These are phyloP conservation scores for Zalophus californianus DNA, from an alignment of 2,797 vertebrate genomes.

Conservation along the genomic window DNA sequence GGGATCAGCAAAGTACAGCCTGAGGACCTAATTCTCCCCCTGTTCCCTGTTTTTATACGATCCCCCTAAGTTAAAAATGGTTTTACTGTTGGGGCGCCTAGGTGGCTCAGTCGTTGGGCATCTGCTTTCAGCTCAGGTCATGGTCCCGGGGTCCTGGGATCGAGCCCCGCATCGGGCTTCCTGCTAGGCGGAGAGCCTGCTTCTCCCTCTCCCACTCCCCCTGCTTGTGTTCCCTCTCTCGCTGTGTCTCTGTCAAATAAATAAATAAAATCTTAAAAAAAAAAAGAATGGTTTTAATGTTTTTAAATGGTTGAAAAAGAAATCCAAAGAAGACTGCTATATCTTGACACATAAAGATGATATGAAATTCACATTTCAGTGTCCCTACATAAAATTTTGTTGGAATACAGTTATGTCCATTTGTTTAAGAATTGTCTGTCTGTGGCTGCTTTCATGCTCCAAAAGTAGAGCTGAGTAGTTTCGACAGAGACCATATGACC, in stretches of 20 bases:
- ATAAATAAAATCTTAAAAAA: no score
- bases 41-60: neutral
- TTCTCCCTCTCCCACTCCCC: no score
- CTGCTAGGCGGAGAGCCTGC: no score
- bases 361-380: constrained; percentile 24
- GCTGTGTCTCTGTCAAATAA: no score
- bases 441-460: neutral
- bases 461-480: neutral
- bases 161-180: no score
- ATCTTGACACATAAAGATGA: neutral
- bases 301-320: neutral
- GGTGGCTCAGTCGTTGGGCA: no score
- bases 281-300: neutral
- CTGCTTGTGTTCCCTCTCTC: no score
- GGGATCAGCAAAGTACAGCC: neutral
- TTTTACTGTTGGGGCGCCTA: no score
- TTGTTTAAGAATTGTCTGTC: neutral
- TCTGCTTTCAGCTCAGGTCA: no score
- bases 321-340: neutral
- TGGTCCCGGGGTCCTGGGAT: no score
- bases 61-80: neutral
- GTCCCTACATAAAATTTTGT: neutral
- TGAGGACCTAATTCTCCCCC: neutral
- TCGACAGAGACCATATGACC: neutral
- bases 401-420: neutral